Base-by-base conservation (phyloP, 2,888 invertebrate genomes). In the Drosophila kanekoi region DNA sequence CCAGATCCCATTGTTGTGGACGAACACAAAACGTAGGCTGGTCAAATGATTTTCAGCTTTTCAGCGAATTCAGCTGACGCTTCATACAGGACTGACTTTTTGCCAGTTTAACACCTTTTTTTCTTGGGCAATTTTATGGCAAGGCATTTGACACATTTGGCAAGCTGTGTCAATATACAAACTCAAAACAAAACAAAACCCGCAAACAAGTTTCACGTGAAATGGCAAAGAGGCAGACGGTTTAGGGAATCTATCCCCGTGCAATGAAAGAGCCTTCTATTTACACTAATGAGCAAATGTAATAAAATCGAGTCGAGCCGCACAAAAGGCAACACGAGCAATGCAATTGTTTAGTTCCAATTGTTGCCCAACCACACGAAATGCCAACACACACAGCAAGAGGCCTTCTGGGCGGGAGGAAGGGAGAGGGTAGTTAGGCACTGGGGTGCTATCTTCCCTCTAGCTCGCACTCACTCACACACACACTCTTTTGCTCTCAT, bases 241-340 rank as follows among this genome's bases (percentile, higher is more conserved):
- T 28, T 28, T 28, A 38, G 37, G n/a, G 14, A 37, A 45, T 13
- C 33, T 11, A n/a, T 38, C 18, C 51, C 51, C 23, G 23, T 2
- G 58, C 33, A 52, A 54, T 41, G 48, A 53, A 18, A 51, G 74
- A 69, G 54, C 76, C 64, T 69, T 74, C 82, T 77, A 85, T 85
- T 85, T 89, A 56, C 86, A 89, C 89, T 85, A 85, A 85, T 85
- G 85, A 85, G 89, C 82, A 89, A 85, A 85, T 60, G 89, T 56
- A 79, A 87, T 85, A 85, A 85, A 85, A 87, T 68, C 66, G 65
- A 57, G 53, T 68, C 66, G 65, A 57, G 53, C 41, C 10, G 28
- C 64, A 71, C 77, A 75, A 70, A 77, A 68, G 70, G 53, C 49
- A 37, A 9, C 28, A 28, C 66, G 56, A 68, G 53, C 62, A 57